phyloP scores from a whole-genome alignment of 1,140 invertebrate species.

The Aporrectodea caliginosa region DNA sequence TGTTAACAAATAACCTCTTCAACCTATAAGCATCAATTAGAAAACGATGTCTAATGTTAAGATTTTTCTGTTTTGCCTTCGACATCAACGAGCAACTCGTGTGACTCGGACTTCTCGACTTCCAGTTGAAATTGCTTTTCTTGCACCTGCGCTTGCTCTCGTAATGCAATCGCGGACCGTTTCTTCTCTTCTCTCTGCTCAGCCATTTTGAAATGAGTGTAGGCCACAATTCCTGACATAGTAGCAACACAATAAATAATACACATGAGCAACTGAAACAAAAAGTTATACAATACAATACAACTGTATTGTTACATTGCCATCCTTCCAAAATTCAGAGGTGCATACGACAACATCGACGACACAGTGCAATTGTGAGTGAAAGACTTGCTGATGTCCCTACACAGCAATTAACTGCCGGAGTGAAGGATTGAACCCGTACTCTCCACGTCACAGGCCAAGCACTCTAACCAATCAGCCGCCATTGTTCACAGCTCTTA shows the following conservation, averaged over 20 bases:
- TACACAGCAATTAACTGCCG: not conserved
- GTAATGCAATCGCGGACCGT: not conserved
- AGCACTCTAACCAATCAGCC: too few relatives aligned
- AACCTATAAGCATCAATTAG: too few relatives aligned
- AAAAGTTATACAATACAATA: not conserved
- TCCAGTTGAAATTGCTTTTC: not conserved
- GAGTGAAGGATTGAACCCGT: not conserved
- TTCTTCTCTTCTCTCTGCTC: slow-evolving; percentile 33
- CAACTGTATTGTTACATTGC: too few relatives aligned
- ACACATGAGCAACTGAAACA: not conserved
- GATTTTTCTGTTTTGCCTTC: not conserved
- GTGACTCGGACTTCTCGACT: not conserved
- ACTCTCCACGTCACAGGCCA: not conserved
- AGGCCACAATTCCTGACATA: slow-evolving; percentile 14
- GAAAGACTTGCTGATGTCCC: not conserved
- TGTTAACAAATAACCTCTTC: too few relatives aligned
- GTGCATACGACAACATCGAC: too few relatives aligned
- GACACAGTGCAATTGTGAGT: too few relatives aligned
- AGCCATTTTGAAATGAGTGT: slow-evolving; percentile 34
- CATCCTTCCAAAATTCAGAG: too few relatives aligned
- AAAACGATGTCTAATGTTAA: too few relatives aligned
- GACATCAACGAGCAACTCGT: not conserved
- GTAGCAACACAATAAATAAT: not conserved
- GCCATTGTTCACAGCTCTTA: too few relatives aligned
- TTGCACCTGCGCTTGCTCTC: not conserved